These are phyloP conservation scores for Eupristina koningsbergeri DNA, from an alignment of 1,140 invertebrate genomes.

Conservation along the genomic window DNA sequence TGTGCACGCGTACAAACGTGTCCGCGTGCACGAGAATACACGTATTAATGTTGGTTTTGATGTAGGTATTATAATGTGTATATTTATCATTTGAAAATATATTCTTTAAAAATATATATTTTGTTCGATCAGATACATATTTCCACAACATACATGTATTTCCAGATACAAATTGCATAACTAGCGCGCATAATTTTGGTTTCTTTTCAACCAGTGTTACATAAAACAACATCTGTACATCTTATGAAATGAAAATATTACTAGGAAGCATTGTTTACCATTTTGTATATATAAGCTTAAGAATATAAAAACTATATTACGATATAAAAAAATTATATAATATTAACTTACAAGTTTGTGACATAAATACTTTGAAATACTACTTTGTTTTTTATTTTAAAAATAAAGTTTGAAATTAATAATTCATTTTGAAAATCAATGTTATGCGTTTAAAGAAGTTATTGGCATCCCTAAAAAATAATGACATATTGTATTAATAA, in stretches of 20 bases:
- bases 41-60: neutral
- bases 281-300: conserved; percentile 21
- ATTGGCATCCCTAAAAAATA: too few relatives aligned
- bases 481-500: too few relatives aligned
- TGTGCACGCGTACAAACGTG: neutral
- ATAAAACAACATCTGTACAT: conserved; percentile 27
- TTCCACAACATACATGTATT: too few relatives aligned
- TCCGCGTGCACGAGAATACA: neutral
- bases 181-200: neutral
- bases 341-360: neutral
- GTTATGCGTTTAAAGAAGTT: neutral
- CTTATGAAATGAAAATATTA: conserved; percentile 16
- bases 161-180: too few relatives aligned
- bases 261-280: conserved; percentile 12
- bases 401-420: conserved; percentile 12
- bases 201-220: conserved; percentile 18
- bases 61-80: neutral
- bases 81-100: conserved; percentile 58
- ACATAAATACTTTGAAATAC: neutral
- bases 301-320: conserved; percentile 16
- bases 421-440: neutral
- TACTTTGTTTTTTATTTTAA: neutral
- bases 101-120: conserved; percentile 56
- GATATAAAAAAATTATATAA: neutral
- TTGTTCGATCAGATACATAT: conserved; percentile 49